phyloP scores from a whole-genome alignment of 2,888 invertebrate genomes.

The Vanessa cardui region DNA sequence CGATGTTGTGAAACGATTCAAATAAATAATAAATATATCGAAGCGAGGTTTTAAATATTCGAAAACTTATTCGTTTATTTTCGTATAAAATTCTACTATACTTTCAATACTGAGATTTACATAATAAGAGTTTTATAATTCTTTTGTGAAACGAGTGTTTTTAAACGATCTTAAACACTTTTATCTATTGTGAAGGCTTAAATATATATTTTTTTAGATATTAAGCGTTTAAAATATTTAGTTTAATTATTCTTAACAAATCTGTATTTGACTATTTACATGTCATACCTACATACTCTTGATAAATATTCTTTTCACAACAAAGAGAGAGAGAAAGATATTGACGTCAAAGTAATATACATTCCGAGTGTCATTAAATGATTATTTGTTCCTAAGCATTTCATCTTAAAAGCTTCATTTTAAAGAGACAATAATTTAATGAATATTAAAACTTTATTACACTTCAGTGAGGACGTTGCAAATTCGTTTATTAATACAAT shows the following conservation, averaged over 20 bases:
- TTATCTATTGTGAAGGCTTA: no score
- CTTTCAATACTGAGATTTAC: no score
- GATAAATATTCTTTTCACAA: no score
- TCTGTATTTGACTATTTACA: no score
- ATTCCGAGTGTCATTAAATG: not conserved
- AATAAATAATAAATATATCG: not conserved
- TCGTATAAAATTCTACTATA: no score
- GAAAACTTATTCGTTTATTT: not conserved
- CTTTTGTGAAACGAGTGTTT: not conserved
- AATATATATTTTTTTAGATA: no score
- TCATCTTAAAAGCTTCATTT: not conserved
- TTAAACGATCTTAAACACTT: not conserved
- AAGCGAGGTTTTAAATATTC: not conserved
- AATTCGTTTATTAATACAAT: conserved; percentile 73
- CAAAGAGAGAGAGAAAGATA: not conserved
- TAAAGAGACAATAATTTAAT: conserved; percentile 13
- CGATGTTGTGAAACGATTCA: not conserved
- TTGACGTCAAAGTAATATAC: no score
- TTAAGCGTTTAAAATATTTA: no score
- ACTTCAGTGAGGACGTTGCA: conserved; percentile 22
- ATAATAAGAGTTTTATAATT: no score
- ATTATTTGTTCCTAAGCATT: not conserved
- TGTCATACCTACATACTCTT: no score
- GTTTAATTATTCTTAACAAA: no score
- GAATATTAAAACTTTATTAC: conserved; percentile 26